Conservation (phyloP, 2,797 vertebrate species). For the Oceanodroma leucorhoa region DNA sequence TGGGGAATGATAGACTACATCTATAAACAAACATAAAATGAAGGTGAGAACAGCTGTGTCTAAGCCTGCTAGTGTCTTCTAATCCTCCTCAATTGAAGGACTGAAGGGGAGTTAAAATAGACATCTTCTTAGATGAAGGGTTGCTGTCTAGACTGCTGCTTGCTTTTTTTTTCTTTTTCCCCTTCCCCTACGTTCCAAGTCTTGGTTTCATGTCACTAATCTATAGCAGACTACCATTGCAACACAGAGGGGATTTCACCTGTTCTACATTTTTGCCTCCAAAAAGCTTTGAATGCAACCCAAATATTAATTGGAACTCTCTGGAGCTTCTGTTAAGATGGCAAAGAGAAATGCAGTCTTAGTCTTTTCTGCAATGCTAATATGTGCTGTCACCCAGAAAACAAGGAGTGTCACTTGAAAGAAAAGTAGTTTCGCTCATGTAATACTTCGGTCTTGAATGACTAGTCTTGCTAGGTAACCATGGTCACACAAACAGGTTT, state of each 20-base stretch:
- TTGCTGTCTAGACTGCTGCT: not conserved
- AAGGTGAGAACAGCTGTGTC: constrained; percentile 12
- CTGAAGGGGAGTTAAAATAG: not conserved
- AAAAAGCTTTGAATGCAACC: constrained; percentile 5
- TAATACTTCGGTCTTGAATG: constrained; percentile 61
- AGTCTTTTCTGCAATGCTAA: constrained; percentile 13
- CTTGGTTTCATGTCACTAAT: not conserved
- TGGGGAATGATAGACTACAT: constrained; percentile 28
- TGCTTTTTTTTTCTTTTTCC: not conserved
- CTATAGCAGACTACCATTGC: not conserved
- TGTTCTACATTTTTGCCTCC: not conserved
- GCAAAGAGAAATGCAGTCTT: not conserved
- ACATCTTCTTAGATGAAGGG: not conserved
- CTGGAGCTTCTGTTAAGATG: not conserved
- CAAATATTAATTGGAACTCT: not conserved
- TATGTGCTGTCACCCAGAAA: constrained; percentile 62
- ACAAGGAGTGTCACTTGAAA: constrained; percentile 70
- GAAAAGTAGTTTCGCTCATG: constrained; percentile 63
- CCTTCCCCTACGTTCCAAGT: fast-evolving
- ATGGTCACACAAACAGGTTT: constrained; percentile 87
- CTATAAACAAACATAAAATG: constrained; percentile 28
- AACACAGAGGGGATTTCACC: not conserved
- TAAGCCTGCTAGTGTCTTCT: constrained; percentile 18
- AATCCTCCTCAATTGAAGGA: not conserved
- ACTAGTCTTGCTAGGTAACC: constrained; percentile 77